Evolutionary conservation across 2,113 vertebrate species (phyloP).

Genomic region (Ctenomys sociabilis): DNA sequence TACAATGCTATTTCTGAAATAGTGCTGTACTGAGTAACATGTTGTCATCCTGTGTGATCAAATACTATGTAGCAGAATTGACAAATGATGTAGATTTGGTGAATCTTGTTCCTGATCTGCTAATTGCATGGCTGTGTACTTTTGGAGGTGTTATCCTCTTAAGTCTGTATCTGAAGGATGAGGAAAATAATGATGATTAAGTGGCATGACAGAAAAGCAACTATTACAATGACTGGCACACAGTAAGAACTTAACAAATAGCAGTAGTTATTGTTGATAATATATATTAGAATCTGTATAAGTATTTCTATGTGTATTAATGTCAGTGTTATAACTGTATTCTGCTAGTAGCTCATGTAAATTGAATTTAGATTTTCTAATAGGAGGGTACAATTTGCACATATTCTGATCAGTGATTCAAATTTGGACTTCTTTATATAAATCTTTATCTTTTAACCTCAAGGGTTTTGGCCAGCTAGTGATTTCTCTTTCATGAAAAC

Average conservation of each 20-base stretch:
- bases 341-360: neutral
- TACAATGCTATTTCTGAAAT: conserved; percentile 25
- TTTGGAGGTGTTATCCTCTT: neutral
- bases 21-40: neutral
- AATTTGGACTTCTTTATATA: neutral
- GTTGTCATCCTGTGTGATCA: neutral
- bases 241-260: neutral
- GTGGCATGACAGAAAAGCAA: neutral
- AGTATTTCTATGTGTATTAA: neutral
- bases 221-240: neutral
- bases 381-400: neutral
- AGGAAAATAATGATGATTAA: conserved; percentile 13
- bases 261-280: neutral
- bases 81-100: neutral
- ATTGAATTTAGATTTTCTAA: conserved; percentile 51
- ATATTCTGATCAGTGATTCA: conserved; percentile 26
- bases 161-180: neutral
- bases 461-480: neutral
- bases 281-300: neutral
- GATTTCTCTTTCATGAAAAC: conserved; percentile 42
- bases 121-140: neutral
- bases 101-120: neutral
- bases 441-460: conserved; percentile 16
- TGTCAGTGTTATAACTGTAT: neutral
- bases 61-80: neutral